Evolutionary conservation across 2,797 vertebrate genomes (phyloP).

Genomic region (Poecilia wingei): DNA sequence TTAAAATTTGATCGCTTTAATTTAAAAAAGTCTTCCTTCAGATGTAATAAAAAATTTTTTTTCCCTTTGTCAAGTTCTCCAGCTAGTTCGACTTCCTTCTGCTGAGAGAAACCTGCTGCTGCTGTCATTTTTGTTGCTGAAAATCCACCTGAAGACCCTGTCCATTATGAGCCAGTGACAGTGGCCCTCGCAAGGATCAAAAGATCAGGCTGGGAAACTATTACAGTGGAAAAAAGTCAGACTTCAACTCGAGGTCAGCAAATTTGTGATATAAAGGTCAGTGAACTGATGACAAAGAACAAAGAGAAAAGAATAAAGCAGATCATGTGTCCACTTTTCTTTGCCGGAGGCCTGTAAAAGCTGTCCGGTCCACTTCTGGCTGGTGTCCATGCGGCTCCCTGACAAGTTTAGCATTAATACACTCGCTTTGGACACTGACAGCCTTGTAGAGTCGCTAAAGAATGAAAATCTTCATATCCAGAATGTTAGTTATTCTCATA

Average conservation of each 20-base stretch:
- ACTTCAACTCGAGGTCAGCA: constrained; percentile 23
- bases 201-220: constrained; percentile 44
- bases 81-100: neutral
- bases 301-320: constrained; percentile 21
- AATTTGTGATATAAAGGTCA: constrained; percentile 32
- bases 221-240: constrained; percentile 35
- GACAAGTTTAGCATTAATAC: constrained; percentile 25
- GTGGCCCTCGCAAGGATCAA: constrained; percentile 36
- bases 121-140: constrained; percentile 12
- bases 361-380: neutral
- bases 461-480: neutral
- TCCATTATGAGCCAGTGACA: constrained; percentile 36
- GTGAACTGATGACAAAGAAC: constrained; percentile 32
- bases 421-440: constrained; percentile 14
- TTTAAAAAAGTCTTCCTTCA: neutral
- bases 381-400: constrained; percentile 19
- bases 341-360: constrained; percentile 7
- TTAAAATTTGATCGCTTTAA: neutral
- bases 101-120: neutral
- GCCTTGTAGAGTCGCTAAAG: neutral
- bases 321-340: constrained; percentile 9
- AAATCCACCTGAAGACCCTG: constrained; percentile 31
- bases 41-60: no score
- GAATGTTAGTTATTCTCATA: neutral
- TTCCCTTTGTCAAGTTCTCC: neutral